Evolutionary conservation across 2,888 invertebrate species (phyloP).

Genomic region (Leptarthrus brevirostris): DNA sequence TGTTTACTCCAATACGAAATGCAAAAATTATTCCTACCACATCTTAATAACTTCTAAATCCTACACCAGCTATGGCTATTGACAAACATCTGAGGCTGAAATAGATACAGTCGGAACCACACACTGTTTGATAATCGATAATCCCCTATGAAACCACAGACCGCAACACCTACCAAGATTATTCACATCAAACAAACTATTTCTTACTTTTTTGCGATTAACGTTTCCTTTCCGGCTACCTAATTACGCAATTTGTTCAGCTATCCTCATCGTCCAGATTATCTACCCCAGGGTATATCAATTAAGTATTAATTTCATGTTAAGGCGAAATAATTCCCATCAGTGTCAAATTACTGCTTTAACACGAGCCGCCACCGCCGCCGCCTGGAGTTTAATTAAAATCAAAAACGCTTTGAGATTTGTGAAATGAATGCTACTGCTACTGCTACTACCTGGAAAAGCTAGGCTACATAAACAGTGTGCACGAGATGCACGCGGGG

Average conservation of each 20-base stretch:
- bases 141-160: too few relatives aligned
- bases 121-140: too few relatives aligned
- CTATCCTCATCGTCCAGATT: slow-evolving; percentile 14
- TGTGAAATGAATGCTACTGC: slow-evolving; percentile 5
- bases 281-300: slow-evolving; percentile 13
- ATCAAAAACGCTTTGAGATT: slow-evolving; percentile 33
- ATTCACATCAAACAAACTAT: not conserved
- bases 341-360: slow-evolving; percentile 25
- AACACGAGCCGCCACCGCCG: slow-evolving; percentile 33
- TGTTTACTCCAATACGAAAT: too few relatives aligned
- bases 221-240: not conserved
- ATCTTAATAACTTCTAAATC: too few relatives aligned
- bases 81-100: too few relatives aligned
- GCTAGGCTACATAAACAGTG: not conserved
- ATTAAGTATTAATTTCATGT: slow-evolving; percentile 47
- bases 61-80: too few relatives aligned
- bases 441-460: slow-evolving; percentile 6
- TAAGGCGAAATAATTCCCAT: slow-evolving; percentile 44
- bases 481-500: not conserved
- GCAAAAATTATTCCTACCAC: too few relatives aligned
- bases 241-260: slow-evolving; percentile 24
- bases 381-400: slow-evolving; percentile 36
- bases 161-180: too few relatives aligned
- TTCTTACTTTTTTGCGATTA: not conserved
- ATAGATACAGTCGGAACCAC: too few relatives aligned